Conservation (phyloP, 2,797 vertebrate genomes). For the Xenentodon cancila region DNA sequence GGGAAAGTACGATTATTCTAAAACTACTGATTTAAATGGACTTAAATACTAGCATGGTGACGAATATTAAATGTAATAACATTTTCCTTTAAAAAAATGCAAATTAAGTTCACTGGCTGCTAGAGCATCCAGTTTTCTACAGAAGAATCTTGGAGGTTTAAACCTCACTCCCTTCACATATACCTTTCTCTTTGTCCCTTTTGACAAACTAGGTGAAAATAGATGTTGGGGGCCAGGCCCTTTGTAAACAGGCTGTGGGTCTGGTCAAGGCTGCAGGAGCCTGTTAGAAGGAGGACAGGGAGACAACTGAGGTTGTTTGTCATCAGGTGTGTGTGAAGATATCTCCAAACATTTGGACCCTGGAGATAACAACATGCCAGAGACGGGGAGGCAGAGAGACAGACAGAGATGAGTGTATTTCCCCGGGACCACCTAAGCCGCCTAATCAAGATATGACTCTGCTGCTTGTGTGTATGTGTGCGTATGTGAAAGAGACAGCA, state of each 20-base stretch:
- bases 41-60: slow-evolving; percentile 19
- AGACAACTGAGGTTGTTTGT: slow-evolving; percentile 75
- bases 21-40: slow-evolving; percentile 19
- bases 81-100: slow-evolving; percentile 48
- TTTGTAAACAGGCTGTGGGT: slow-evolving; percentile 68
- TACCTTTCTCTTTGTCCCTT: slow-evolving; percentile 50
- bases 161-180: slow-evolving; percentile 41
- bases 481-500: slow-evolving; percentile 20
- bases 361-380: slow-evolving; percentile 79
- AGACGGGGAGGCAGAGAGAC: slow-evolving; percentile 66
- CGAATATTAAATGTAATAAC: slow-evolving; percentile 27
- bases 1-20: not conserved
- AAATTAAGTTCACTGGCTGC: slow-evolving; percentile 55
- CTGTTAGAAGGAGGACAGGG: slow-evolving; percentile 69
- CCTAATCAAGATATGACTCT: slow-evolving; percentile 80
- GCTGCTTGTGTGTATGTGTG: slow-evolving; percentile 47
- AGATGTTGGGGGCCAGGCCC: slow-evolving; percentile 49
- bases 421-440: slow-evolving; percentile 77
- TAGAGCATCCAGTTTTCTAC: slow-evolving; percentile 66
- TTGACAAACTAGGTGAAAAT: slow-evolving; percentile 62
- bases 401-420: slow-evolving; percentile 76
- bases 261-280: slow-evolving; percentile 68
- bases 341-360: slow-evolving; percentile 81
- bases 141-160: slow-evolving; percentile 43
- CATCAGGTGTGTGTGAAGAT: slow-evolving; percentile 80